These are phyloP conservation scores for Nixonia krombeini DNA, from an alignment of 1,140 invertebrate genomes.

Conservation along the genomic window DNA sequence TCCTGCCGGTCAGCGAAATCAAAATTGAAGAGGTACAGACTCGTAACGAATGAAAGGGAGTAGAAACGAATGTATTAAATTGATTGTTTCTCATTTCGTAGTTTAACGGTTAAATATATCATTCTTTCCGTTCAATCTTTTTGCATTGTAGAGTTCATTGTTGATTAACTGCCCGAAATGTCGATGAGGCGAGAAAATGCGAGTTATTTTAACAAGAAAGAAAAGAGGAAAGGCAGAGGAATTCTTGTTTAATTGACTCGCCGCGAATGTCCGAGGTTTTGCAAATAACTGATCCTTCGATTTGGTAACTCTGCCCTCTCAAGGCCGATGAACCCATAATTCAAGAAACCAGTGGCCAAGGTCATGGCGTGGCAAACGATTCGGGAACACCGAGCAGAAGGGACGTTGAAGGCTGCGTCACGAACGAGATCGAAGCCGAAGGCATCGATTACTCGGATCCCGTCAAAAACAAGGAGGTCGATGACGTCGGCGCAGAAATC, in stretches of 20 bases:
- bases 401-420: conserved; percentile 24
- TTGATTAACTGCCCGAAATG: too few relatives aligned
- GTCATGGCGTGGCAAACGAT: conserved; percentile 22
- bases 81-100: too few relatives aligned
- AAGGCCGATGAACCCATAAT: conserved; percentile 38
- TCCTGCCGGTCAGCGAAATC: conserved; percentile 4
- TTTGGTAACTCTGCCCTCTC: conserved; percentile 39
- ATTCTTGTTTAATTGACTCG: too few relatives aligned
- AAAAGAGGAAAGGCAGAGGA: too few relatives aligned
- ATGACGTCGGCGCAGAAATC: conserved; percentile 53
- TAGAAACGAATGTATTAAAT: too few relatives aligned
- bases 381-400: conserved; percentile 11
- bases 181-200: too few relatives aligned
- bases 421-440: conserved; percentile 51
- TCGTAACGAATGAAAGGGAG: too few relatives aligned
- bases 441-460: conserved; percentile 34
- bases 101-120: background rate
- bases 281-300: conserved; percentile 31
- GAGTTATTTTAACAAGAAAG: too few relatives aligned
- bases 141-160: too few relatives aligned
- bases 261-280: too few relatives aligned
- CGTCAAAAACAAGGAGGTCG: conserved; percentile 35
- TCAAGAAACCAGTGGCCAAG: conserved; percentile 48
- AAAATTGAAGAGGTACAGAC: background rate
- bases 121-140: background rate